Percentiles rank a stretch among this genome's conserved stretches.
Conservation (phyloP, 2,888 invertebrate genomes). For the Phlogophora meticulosa region DNA sequence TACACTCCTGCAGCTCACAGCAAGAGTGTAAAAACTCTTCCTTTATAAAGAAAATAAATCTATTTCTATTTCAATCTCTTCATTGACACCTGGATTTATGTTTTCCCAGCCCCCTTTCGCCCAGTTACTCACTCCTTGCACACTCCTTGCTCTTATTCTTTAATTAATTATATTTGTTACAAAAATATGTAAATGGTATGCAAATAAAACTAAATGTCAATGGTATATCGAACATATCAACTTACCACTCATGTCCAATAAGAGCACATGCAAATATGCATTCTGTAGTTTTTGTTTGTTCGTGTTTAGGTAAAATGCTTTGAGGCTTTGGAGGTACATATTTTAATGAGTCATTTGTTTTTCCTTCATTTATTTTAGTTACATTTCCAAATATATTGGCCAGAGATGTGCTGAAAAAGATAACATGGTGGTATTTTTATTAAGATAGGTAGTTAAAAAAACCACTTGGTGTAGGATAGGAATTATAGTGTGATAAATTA, state of each 20-base stretch:
- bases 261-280: slow-evolving; percentile 83
- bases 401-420: slow-evolving; percentile 81
- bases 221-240: slow-evolving; percentile 14
- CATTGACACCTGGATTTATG: no score
- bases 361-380: slow-evolving; percentile 62
- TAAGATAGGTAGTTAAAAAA: no score
- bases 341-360: slow-evolving; percentile 80
- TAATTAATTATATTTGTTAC: no score
- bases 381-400: slow-evolving; percentile 82
- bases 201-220: slow-evolving; percentile 27
- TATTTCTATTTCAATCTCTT: no score
- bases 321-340: slow-evolving; percentile 81
- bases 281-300: slow-evolving; percentile 75
- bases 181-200: background rate
- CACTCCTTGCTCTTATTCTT: no score
- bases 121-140: no score
- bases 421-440: background rate
- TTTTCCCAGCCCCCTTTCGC: no score
- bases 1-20: no score
- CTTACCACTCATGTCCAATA: slow-evolving; percentile 85
- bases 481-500: background rate
- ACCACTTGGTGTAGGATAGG: background rate
- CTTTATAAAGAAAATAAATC: no score
- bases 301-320: slow-evolving; percentile 63
- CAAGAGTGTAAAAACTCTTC: no score